Conservation (phyloP, 2,888 invertebrate genomes). For the Drosophila robusta region DNA sequence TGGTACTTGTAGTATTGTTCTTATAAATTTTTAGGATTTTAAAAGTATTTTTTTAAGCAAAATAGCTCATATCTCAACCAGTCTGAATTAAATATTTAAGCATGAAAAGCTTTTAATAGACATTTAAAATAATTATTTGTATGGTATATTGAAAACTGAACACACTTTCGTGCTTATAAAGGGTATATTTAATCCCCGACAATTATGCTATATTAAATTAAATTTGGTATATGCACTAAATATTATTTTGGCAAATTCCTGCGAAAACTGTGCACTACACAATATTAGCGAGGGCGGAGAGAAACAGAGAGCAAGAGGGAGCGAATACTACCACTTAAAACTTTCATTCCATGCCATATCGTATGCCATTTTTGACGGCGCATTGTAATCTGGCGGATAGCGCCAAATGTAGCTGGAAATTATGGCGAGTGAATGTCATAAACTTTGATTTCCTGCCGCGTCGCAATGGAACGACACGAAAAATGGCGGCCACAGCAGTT, state of each 20-base stretch:
- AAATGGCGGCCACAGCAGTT: slow-evolving; percentile 66
- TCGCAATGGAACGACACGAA: slow-evolving; percentile 38
- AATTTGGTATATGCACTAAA: too few relatives aligned
- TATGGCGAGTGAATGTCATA: slow-evolving; percentile 71
- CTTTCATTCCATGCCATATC: neutral
- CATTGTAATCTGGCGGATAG: slow-evolving; percentile 26
- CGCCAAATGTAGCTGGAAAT: slow-evolving; percentile 49
- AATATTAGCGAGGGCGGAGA: neutral
- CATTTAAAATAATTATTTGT: too few relatives aligned
- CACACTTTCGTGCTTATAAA: neutral
- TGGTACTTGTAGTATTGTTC: neutral
- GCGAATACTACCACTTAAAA: slow-evolving; percentile 8
- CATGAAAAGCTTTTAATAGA: neutral
- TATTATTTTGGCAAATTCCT: neutral
- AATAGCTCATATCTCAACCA: neutral
- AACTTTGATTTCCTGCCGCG: slow-evolving; percentile 73
- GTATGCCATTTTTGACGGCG: slow-evolving; percentile 6
- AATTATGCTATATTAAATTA: neutral
- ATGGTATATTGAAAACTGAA: neutral
- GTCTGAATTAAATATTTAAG: neutral
- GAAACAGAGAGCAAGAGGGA: too few relatives aligned
- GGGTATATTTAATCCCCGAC: neutral
- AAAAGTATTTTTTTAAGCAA: too few relatives aligned
- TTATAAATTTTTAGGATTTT: too few relatives aligned
- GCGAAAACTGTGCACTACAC: neutral